A percentile compares a stretch with the other conserved stretches of the same genome.
These are phyloP conservation scores for Thereuonema tuberculata DNA, from an alignment of 1,140 invertebrate species.

Conservation along the genomic window DNA sequence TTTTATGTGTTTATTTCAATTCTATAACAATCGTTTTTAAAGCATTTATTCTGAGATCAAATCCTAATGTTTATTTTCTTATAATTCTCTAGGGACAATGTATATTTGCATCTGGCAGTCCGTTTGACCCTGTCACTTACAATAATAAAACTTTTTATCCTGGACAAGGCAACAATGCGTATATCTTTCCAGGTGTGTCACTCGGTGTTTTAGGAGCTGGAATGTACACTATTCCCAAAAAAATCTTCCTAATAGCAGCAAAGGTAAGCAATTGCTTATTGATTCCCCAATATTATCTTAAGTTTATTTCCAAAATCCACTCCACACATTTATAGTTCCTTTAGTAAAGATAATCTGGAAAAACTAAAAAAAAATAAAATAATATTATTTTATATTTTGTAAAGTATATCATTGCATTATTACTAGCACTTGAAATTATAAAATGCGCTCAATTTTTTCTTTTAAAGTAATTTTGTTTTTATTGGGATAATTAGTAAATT, in stretches of 20 bases:
- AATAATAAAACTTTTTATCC: slow-evolving; percentile 67
- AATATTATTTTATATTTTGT: too few relatives aligned
- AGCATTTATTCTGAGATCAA: too few relatives aligned
- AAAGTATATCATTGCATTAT: background rate
- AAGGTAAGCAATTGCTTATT: slow-evolving; percentile 45
- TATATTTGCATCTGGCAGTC: slow-evolving; percentile 84
- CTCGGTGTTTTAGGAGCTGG: slow-evolving; percentile 74
- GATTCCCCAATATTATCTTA: too few relatives aligned
- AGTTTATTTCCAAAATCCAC: background rate
- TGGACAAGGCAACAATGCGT: slow-evolving; percentile 92
- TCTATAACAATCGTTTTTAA: too few relatives aligned
- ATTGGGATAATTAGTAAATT: too few relatives aligned
- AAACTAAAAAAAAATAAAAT: too few relatives aligned
- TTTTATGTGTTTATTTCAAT: too few relatives aligned
- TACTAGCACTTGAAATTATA: too few relatives aligned
- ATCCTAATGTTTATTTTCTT: too few relatives aligned
- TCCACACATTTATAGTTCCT: background rate
- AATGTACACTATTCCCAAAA: slow-evolving; percentile 76
- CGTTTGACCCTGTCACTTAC: slow-evolving; percentile 64
- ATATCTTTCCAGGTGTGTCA: slow-evolving; percentile 89
- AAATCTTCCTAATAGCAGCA: slow-evolving; percentile 79
- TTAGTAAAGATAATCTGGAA: too few relatives aligned
- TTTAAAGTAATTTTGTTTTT: too few relatives aligned
- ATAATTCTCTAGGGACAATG: slow-evolving; percentile 70
- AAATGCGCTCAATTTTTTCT: too few relatives aligned